phyloP scores from a whole-genome alignment of 2,797 vertebrate genomes.

The Ciconia nigra region DNA sequence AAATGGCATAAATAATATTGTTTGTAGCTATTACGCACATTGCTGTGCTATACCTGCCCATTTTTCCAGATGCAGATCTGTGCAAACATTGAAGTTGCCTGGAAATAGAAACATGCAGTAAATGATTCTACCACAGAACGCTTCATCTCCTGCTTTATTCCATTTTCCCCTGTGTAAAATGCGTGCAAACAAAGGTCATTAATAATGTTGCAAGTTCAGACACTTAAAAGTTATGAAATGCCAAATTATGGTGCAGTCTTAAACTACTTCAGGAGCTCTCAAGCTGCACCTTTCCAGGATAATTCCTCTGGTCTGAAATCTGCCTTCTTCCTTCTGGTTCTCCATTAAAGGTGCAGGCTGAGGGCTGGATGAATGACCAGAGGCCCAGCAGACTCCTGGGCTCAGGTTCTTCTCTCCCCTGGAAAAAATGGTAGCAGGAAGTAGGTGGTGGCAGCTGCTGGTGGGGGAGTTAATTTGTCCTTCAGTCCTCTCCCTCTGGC shows the following conservation, averaged over 20 bases:
- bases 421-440: neutral
- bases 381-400: neutral
- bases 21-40: neutral
- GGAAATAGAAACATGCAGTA: neutral
- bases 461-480: neutral
- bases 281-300: neutral
- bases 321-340: neutral
- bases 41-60: neutral
- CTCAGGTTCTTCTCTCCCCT: neutral
- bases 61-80: slow-evolving; percentile 27
- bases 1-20: neutral
- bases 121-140: neutral
- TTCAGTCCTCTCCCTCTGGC: neutral
- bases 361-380: neutral
- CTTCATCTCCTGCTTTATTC: neutral
- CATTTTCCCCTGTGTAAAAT: neutral
- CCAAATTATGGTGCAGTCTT: neutral
- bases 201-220: neutral
- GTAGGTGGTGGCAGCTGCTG: neutral
- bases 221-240: neutral
- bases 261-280: neutral
- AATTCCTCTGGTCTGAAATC: neutral
- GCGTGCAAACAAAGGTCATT: neutral
- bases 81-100: neutral
- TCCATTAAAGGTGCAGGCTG: neutral